Conservation (phyloP, 1,140 invertebrate genomes). For the Xylocopa sonorina region DNA sequence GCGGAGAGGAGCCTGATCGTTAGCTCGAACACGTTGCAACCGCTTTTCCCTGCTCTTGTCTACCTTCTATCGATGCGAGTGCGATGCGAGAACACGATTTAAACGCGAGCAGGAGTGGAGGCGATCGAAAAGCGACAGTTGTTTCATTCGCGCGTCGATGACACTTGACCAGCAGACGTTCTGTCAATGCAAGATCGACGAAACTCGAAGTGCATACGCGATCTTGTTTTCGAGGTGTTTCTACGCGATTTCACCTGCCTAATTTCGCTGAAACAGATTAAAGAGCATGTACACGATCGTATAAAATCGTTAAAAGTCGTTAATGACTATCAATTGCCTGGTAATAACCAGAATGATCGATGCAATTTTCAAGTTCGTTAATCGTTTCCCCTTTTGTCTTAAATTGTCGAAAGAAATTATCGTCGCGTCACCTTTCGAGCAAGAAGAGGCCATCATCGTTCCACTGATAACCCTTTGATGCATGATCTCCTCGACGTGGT, state of each 20-base stretch:
- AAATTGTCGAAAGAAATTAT: neutral
- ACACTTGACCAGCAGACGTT: too few species aligned
- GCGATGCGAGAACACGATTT: too few species aligned
- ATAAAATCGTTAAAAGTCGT: constrained; percentile 37
- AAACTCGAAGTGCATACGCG: neutral
- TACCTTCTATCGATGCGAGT: too few species aligned
- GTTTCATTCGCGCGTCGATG: too few species aligned
- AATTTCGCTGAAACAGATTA: constrained; percentile 21
- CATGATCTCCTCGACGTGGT: neutral
- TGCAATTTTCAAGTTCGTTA: constrained; percentile 13
- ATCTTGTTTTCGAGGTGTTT: neutral
- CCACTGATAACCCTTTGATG: constrained; percentile 13
- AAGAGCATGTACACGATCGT: too few species aligned
- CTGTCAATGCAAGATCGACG: too few species aligned
- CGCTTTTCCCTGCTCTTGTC: too few species aligned
- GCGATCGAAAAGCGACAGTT: too few species aligned
- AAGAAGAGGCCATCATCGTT: too few species aligned
- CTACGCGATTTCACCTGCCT: neutral
- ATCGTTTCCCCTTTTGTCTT: neutral
- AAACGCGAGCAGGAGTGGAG: constrained; percentile 23
- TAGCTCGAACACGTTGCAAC: too few species aligned
- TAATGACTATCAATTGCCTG: constrained; percentile 5
- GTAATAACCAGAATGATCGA: neutral
- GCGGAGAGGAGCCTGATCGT: neutral
- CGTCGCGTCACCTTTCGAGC: neutral